Base-by-base conservation (phyloP, 2,888 invertebrate species). In the Lepidocyrtoides sp. region DNA sequence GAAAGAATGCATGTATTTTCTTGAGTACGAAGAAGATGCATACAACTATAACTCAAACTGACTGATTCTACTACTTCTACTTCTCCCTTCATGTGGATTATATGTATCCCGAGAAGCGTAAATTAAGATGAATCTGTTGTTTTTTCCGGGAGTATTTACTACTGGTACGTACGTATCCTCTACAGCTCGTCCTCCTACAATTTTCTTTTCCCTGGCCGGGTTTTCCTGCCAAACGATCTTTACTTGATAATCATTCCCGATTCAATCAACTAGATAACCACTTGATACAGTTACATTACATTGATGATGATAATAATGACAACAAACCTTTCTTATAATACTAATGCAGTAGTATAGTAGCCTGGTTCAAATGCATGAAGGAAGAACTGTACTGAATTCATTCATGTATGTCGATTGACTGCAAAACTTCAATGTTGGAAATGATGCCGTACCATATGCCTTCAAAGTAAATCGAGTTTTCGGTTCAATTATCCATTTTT, bases 61-160 rank as follows among this genome's bases (percentile, higher is more conserved):
- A n/a, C 12, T 14, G 7, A 3, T 29, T 4, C 32, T 63, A 14
- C 60, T 14, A 23, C 2, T 26, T 12, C 14, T 57, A 1, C 57
- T 4, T 57, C 2, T 32, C 4, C 63, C 29, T 23, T 63, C 17
- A 26, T 63, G 29, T 63, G 17, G 29, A n/a, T n/a, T n/a, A n/a
- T n/a, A 63, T 32, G 29, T 14, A 63, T 12, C 26, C 29, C 63
- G 10, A 20, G 26, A 23, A 41, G 69, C 36, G 54, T 26, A 85
- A 85, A 85, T 85, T 85, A 85, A 85, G 85, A 85, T 72, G 85
- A 85, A 85, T 72, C 85, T 72, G 54, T 72, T 72, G 66, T 85
- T 85, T 72, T 26, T 54, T 72, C 51, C 72, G 36, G 69, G 41
- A 36, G 41, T n/a, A n/a, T n/a, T n/a, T n/a, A n/a, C n/a, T 17